Evolutionary conservation across 1,140 invertebrate species (phyloP).

Genomic region (Capitella teleta): DNA sequence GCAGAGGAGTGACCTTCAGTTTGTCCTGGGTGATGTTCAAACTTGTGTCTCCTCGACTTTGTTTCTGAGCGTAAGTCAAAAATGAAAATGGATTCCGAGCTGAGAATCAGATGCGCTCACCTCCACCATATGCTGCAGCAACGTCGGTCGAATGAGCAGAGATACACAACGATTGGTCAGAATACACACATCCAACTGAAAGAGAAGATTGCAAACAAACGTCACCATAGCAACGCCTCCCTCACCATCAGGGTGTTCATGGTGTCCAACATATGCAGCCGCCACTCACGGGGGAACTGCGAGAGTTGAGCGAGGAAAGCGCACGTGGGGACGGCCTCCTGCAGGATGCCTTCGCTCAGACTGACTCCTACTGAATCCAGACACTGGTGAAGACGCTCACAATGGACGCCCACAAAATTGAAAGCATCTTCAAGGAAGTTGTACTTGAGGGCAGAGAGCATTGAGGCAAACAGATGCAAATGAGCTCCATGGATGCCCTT

Average conservation of each 20-base stretch:
- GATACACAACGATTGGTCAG: background rate
- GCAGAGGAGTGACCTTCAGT: too few species aligned
- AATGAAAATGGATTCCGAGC: too few species aligned
- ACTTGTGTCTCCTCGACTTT: too few species aligned
- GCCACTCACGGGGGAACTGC: background rate
- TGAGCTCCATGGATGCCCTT: too few species aligned
- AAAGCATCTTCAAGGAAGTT: conserved; percentile 41
- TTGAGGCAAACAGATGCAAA: conserved; percentile 10
- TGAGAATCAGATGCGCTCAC: too few species aligned
- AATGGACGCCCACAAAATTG: conserved; percentile 37
- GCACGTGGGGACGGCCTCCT: background rate
- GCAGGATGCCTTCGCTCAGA: background rate
- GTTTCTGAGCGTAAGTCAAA: too few species aligned
- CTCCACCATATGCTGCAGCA: background rate
- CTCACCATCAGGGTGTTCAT: background rate
- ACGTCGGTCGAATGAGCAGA: background rate
- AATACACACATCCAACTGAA: background rate
- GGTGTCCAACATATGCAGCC: background rate
- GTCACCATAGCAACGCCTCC: background rate
- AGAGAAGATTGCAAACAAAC: background rate
- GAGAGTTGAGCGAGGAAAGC: background rate
- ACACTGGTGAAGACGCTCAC: conserved; percentile 32
- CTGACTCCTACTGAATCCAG: background rate
- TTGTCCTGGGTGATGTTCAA: too few species aligned
- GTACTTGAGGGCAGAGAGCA: conserved; percentile 28